Percentiles rank a stretch among this genome's conserved stretches.
Evolutionary conservation across 2,113 vertebrate species (phyloP).

Genomic region (Tauraco erythrolophus): DNA sequence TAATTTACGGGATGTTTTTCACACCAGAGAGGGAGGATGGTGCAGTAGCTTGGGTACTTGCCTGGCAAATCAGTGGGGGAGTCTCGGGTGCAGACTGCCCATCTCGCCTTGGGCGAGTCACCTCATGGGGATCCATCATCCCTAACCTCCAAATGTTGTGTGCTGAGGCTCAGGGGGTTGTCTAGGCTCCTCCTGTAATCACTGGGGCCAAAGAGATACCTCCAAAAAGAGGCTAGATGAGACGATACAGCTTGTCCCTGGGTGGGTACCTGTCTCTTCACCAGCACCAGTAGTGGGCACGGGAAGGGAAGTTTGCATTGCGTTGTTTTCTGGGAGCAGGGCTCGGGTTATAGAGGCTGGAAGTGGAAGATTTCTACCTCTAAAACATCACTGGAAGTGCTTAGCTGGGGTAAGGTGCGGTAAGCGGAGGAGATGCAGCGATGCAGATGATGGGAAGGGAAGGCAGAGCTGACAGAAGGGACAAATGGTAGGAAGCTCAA

Average conservation of each 20-base stretch:
- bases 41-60: not conserved
- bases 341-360: not conserved
- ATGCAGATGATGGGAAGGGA: not conserved
- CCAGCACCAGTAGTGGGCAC: not conserved
- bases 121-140: not conserved
- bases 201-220: not conserved
- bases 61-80: not conserved
- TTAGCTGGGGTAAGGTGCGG: not conserved
- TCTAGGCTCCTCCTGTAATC: not conserved
- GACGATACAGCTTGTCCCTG: accelerated
- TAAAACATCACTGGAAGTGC: not conserved
- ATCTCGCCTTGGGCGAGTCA: accelerated
- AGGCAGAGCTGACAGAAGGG: not conserved
- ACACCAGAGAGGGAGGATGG: not conserved
- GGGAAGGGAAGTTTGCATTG: not conserved
- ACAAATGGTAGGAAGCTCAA: not conserved
- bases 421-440: not conserved
- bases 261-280: not conserved
- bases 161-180: not conserved
- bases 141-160: not conserved
- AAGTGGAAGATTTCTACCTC: not conserved
- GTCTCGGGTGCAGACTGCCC: not conserved
- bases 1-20: constrained; percentile 42
- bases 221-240: not conserved
- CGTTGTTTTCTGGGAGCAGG: too few species aligned